These are phyloP conservation scores for Atrichornis clamosus DNA, from an alignment of 2,113 vertebrate species.

Conservation along the genomic window DNA sequence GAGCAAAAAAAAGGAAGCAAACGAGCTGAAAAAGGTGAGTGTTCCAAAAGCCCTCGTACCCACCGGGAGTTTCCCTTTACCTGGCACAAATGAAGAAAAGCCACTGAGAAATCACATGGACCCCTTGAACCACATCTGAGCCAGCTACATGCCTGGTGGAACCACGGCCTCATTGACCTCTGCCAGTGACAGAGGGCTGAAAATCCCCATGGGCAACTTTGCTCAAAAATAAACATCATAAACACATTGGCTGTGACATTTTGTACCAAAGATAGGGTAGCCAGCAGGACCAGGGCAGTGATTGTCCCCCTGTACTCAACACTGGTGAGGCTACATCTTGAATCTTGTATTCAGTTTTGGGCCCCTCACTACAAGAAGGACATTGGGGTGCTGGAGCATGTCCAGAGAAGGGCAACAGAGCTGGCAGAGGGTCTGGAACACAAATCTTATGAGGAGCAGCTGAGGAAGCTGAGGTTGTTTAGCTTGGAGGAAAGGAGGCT, in stretches of 20 bases:
- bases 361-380: background rate
- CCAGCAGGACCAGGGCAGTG: background rate
- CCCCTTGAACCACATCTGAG: background rate
- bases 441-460: background rate
- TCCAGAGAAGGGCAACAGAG: background rate
- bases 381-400: background rate
- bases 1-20: background rate
- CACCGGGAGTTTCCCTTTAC: background rate
- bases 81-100: background rate
- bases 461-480: background rate
- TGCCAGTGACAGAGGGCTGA: background rate
- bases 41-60: background rate
- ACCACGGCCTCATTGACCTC: background rate
- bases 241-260: background rate
- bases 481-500: background rate
- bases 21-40: background rate
- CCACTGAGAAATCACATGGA: background rate
- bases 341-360: background rate
- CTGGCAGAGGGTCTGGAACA: background rate
- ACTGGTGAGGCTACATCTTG: background rate
- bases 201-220: background rate
- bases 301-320: too few species aligned
- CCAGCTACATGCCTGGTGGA: rapidly evolving
- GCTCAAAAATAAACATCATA: background rate
- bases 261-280: background rate